These are phyloP conservation scores for Hydra vulgaris DNA, from an alignment of 30 jellyfish, hydroid and myxozoan species.

Conservation along the genomic window DNA sequence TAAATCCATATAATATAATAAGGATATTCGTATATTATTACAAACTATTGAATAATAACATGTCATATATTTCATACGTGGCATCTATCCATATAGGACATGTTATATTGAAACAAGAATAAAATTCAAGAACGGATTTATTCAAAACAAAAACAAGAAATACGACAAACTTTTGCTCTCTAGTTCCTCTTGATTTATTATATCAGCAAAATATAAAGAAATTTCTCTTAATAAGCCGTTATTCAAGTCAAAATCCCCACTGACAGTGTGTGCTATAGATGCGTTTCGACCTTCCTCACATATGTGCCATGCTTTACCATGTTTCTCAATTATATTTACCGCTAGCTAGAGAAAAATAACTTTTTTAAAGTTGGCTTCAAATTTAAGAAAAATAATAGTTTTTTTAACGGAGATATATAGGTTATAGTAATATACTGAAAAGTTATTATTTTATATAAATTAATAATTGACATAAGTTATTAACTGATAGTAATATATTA, in stretches of 20 bases:
- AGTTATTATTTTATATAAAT: too few species aligned
- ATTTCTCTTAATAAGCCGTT: conserved; percentile 19
- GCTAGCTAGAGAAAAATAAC: conserved; percentile 9
- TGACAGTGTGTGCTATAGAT: conserved; percentile 28
- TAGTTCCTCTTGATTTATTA: neutral
- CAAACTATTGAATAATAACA: too few species aligned
- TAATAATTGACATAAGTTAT: neutral
- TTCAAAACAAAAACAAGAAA: too few species aligned
- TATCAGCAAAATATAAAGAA: conserved; percentile 1
- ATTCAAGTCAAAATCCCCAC: conserved; percentile 23
- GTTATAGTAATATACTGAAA: neutral
- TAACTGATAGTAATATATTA: neutral
- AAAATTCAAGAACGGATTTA: too few species aligned
- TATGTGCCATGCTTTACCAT: conserved; percentile 38
- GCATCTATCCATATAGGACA: too few species aligned
- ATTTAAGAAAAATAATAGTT: too few species aligned
- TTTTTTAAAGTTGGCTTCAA: too few species aligned
- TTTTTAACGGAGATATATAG: too few species aligned
- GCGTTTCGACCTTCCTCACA: conserved; percentile 2
- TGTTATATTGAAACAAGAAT: too few species aligned
- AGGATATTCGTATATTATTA: too few species aligned
- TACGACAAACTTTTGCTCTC: neutral
- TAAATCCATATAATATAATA: too few species aligned
- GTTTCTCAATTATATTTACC: conserved; percentile 20
- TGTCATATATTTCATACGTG: too few species aligned